Evolutionary conservation across 92 coral and sea anemone species (phyloP), one percentile per base, ranked within the genome.

Genomic region (Pocillopora meandrina): DNA sequence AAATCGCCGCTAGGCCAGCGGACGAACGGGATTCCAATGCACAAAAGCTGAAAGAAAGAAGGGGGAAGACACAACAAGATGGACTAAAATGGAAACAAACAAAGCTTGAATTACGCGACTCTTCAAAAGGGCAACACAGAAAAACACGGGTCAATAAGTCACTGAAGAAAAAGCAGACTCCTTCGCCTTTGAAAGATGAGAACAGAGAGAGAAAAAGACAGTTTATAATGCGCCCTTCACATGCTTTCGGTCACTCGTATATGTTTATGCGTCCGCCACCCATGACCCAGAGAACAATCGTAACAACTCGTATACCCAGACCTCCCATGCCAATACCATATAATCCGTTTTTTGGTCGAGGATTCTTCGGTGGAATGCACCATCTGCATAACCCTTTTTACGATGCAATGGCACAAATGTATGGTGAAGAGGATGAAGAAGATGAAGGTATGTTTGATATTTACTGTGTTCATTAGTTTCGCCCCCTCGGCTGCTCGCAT

Each of bases 241-340:
- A 85, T 42, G 17, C 93, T 15, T 87, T 90, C 10, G 34, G 87
- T 36, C 87, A 92, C n/a, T 98, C 99, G 9, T 95, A 87, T 36
- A 91, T 97, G 93, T 91, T 95, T 81, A 97, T 97, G 93, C 86
- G 96, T 74, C 99, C 98, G 10, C 92, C 97, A 2, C 98, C 99
- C 1, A 78, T 97, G 92, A 97, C 99, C 20, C 99, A 97, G 83
- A 88, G 95, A 79, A 97, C 99, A 2, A 94, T 97, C 18, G 99
- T 97, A 15, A 97, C 99, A 12, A 97, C 99, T 17, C 98, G 95
- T 61, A 97, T 97, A 80, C 99, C 99, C 16, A 61, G 99, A 20
- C 97, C 99, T 9, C 99, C 99, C 3, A 63, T 97, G 69, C 90
- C 97, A 5, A 76, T 97, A 20, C 99, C 99, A 1, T 97, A 89